Base-by-base conservation (phyloP, 2,113 vertebrate genomes). In the Syngnathus typhle region DNA sequence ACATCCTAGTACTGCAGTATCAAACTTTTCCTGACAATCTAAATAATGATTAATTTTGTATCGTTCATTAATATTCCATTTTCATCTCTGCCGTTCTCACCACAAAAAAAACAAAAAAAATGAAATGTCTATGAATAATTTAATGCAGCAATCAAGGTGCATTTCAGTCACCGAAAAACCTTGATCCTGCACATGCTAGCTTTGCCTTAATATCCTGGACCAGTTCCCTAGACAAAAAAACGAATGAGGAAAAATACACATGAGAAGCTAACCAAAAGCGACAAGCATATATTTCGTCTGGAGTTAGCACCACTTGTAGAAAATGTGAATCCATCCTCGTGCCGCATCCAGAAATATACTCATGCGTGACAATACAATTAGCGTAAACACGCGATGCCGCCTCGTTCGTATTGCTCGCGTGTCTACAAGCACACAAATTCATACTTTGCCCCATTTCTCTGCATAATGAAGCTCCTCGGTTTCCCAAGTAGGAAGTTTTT, bases 301-400 rank as follows among this genome's bases (percentile, higher is more conserved):
- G 1, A 71, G 46, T 46, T n/a, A 64, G 64, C 59, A 58, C 13
- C 27, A 60, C 64, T 58, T 23, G 32, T 49, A 36, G 61, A 67
- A 43, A 78, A 69, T 19, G 70, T 62, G 38, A 73, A 69, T 69
- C 21, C n/a, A 6, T 38, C 37, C 65, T 64, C 60, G 36, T 44
- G 64, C 58, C 23, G 43, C 32, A 6, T 62, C 60, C 15, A 7
- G 12, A 58, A 27, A 61, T 37, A 67, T 73, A 58, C 72, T 39
- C 64, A 73, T 78, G 68, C 63, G 52, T 72, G 60, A 67, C 64
- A 15, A 59, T 39, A 73, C 60, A 79, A 39, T 75, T 44, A 71
- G 51, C 36, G 51, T 56, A 62, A 62, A 49, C 65, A 68, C 39
- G 18, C 8, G 18, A 44, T 46, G 38, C 23, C 19, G 51, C 36